Conservation (phyloP, 1,140 invertebrate species). For the Diorhabda sublineata region DNA sequence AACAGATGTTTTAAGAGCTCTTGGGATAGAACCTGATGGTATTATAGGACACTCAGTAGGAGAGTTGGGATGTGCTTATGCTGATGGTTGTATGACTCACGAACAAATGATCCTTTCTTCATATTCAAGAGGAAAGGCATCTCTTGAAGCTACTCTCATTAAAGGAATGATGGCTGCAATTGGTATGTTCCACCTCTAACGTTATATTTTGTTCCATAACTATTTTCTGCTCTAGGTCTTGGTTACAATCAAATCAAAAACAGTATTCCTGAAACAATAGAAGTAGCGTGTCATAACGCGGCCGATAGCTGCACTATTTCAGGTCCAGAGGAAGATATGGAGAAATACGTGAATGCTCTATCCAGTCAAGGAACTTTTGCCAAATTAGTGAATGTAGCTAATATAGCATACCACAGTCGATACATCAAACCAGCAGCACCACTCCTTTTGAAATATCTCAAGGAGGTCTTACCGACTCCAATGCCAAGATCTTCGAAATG, state of each 20-base stretch:
- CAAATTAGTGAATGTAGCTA: constrained; percentile 73
- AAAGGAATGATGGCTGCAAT: constrained; percentile 82
- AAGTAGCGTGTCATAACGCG: constrained; percentile 84
- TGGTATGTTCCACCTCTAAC: constrained; percentile 44
- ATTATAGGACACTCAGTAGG: constrained; percentile 88
- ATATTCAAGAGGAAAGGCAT: constrained; percentile 81
- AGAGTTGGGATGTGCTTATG: constrained; percentile 85
- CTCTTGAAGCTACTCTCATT: constrained; percentile 71
- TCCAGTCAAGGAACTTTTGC: constrained; percentile 75
- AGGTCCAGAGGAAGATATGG: constrained; percentile 69
- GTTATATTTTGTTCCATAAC: too few relatives aligned
- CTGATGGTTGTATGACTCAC: constrained; percentile 77
- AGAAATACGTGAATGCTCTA: constrained; percentile 64
- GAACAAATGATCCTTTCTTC: constrained; percentile 80
- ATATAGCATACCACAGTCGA: constrained; percentile 80
- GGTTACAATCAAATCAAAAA: constrained; percentile 51
- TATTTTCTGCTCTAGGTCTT: constrained; percentile 29
- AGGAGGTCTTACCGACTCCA: constrained; percentile 64
- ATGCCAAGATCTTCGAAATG: constrained; percentile 71
- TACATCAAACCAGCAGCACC: constrained; percentile 77
- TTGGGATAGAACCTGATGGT: constrained; percentile 75
- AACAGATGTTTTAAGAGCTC: constrained; percentile 66
- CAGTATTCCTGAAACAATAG: constrained; percentile 63
- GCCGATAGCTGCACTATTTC: constrained; percentile 81
- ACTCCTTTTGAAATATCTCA: constrained; percentile 66